phyloP scores from a whole-genome alignment of 2,113 vertebrate species.

The Actenoides hombroni region DNA sequence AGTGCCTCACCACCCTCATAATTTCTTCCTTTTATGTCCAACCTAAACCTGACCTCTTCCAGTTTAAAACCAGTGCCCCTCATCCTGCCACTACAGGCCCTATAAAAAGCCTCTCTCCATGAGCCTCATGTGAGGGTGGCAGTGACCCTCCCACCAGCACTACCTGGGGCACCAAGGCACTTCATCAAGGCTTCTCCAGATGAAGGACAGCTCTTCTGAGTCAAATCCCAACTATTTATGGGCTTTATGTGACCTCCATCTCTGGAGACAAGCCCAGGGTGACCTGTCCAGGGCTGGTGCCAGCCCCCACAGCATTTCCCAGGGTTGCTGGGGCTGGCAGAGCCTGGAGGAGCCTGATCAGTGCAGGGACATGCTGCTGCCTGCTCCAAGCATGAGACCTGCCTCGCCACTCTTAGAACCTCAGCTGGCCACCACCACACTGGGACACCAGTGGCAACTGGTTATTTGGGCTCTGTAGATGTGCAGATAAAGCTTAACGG shows the following conservation, averaged over 20 bases:
- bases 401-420: rapidly evolving
- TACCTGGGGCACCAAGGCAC: not conserved
- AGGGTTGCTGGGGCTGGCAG: not conserved
- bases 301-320: not conserved
- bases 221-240: not conserved
- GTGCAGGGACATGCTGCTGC: not conserved
- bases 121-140: not conserved
- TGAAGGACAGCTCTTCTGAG: not conserved
- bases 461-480: not conserved
- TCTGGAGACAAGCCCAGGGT: not conserved
- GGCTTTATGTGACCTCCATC: not conserved
- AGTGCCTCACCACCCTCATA: not conserved
- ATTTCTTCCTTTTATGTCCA: not conserved
- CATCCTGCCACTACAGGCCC: not conserved
- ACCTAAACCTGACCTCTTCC: not conserved
- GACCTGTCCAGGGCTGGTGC: not conserved
- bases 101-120: not conserved
- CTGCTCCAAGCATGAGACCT: rapidly evolving
- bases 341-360: not conserved
- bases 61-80: not conserved
- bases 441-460: rapidly evolving
- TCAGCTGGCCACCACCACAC: not conserved
- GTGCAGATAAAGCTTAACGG: not conserved
- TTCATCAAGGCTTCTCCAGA: not conserved
- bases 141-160: not conserved